Evolutionary conservation across 2,888 invertebrate genomes (phyloP).

Genomic region (Lochmaea crataegi): DNA sequence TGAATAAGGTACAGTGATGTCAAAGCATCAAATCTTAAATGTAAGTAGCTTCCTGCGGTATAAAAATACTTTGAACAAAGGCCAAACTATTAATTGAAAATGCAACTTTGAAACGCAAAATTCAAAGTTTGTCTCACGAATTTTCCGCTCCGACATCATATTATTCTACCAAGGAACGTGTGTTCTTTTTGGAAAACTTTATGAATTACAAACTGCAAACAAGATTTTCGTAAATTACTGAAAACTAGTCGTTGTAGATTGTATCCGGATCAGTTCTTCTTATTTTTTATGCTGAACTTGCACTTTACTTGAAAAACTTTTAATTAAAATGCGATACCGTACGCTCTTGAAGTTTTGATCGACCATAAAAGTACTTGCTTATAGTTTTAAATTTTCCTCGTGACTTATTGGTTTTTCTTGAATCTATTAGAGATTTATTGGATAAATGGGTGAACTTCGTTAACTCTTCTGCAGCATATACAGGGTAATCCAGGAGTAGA

Average conservation of each 20-base stretch:
- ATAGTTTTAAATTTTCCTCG: background rate
- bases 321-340: constrained; percentile 15
- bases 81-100: background rate
- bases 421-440: too few relatives aligned
- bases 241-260: constrained; percentile 9
- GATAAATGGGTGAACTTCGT: too few relatives aligned
- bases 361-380: background rate
- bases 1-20: too few relatives aligned
- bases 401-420: background rate
- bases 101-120: background rate
- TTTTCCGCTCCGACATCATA: background rate
- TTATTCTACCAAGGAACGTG: background rate
- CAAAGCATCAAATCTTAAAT: too few relatives aligned
- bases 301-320: constrained; percentile 13
- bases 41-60: too few relatives aligned
- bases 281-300: background rate
- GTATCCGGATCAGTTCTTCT: constrained; percentile 6
- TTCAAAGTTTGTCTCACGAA: background rate
- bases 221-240: constrained; percentile 18
- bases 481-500: too few relatives aligned
- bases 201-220: constrained; percentile 15
- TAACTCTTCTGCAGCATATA: too few relatives aligned
- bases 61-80: background rate
- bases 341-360: background rate
- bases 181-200: constrained; percentile 15